A percentile compares a stretch with the other conserved stretches of the same genome.
These are phyloP conservation scores for Philaenus spumarius DNA, from an alignment of 1,140 invertebrate genomes.

Conservation along the genomic window DNA sequence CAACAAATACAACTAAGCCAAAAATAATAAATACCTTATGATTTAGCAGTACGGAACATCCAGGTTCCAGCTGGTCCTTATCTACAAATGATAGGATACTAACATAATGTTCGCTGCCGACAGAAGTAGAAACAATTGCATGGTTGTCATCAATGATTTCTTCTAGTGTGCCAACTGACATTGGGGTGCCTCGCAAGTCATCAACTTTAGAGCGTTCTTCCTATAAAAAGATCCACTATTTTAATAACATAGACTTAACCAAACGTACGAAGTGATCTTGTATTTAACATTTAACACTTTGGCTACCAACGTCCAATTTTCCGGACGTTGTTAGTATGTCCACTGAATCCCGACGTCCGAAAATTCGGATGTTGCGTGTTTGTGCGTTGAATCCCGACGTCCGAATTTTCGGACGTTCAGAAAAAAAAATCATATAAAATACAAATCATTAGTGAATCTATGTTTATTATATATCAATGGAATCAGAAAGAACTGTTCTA, in stretches of 20 bases:
- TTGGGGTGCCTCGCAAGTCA: conserved; percentile 96
- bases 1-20: too few relatives aligned
- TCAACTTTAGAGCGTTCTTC: conserved; percentile 97
- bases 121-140: conserved; percentile 98
- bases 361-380: background rate
- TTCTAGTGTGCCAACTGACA: conserved; percentile 99
- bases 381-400: too few relatives aligned
- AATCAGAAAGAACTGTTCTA: too few relatives aligned
- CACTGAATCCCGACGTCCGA: too few relatives aligned
- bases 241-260: background rate
- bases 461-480: too few relatives aligned
- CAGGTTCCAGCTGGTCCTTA: conserved; percentile 98
- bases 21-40: too few relatives aligned
- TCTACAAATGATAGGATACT: conserved; percentile 99
- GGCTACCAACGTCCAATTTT: too few relatives aligned
- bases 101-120: conserved; percentile 99
- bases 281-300: background rate
- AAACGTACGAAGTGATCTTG: background rate
- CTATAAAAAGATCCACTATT: conserved; percentile 33
- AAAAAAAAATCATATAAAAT: too few relatives aligned
- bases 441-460: too few relatives aligned
- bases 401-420: too few relatives aligned
- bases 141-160: conserved; percentile 99
- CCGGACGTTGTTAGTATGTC: too few relatives aligned
- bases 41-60: conserved; percentile 96